Evolutionary conservation across 2,888 invertebrate genomes (phyloP).

Genomic region (Trachelus troglodyta): DNA sequence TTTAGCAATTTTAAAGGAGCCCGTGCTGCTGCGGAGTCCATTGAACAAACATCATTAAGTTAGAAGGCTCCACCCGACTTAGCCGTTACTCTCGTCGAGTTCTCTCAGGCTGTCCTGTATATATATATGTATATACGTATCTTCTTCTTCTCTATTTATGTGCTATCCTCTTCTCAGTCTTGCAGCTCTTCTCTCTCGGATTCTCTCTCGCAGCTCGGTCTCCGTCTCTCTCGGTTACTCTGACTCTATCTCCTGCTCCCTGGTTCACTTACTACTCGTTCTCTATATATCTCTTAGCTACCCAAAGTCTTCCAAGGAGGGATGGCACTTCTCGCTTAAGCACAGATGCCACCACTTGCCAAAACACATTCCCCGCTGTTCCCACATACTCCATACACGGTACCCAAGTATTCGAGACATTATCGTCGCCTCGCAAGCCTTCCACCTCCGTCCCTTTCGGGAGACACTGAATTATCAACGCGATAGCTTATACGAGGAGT

Average conservation of each 20-base stretch:
- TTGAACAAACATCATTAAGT: slow-evolving; percentile 46
- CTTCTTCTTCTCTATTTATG: slow-evolving; percentile 18
- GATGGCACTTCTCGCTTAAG: slow-evolving; percentile 37
- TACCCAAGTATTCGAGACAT: slow-evolving; percentile 27
- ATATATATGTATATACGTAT: neutral
- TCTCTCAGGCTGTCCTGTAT: neutral
- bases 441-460: slow-evolving; percentile 3
- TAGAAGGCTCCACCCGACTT: slow-evolving; percentile 23
- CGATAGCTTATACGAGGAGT: slow-evolving; percentile 8
- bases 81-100: slow-evolving; percentile 4
- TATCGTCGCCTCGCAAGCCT: slow-evolving; percentile 40
- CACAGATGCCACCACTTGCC: slow-evolving; percentile 54
- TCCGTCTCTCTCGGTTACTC: slow-evolving; percentile 10
- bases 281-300: slow-evolving; percentile 1
- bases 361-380: slow-evolving; percentile 41
- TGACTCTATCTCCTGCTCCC: neutral
- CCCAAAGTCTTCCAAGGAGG: slow-evolving; percentile 14
- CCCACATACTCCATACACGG: slow-evolving; percentile 7
- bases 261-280: neutral
- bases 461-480: slow-evolving; percentile 26
- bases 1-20: slow-evolving; percentile 7
- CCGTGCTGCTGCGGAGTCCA: slow-evolving; percentile 31
- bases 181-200: slow-evolving; percentile 19
- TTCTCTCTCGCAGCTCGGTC: slow-evolving; percentile 13
- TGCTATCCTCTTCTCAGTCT: slow-evolving; percentile 22